A percentile compares a stretch with the other conserved stretches of the same genome.
Evolutionary conservation across 1,140 invertebrate genomes (phyloP).

Genomic region (Cydia pomonella): DNA sequence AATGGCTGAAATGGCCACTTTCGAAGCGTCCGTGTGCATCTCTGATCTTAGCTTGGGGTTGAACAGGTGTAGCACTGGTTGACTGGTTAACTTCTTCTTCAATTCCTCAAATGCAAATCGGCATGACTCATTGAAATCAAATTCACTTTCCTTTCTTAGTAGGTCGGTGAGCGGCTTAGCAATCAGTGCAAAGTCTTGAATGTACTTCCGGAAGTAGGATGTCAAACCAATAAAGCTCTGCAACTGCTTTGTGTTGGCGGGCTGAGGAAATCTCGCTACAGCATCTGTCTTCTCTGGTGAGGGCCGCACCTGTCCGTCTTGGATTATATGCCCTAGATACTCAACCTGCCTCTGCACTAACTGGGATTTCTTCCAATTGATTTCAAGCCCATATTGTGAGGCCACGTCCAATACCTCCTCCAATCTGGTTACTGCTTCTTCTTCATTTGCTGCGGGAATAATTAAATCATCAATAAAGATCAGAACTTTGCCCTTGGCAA

Average conservation of each 20-base stretch:
- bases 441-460: too few species aligned
- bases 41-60: constrained; percentile 5
- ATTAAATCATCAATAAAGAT: too few species aligned
- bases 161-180: constrained; percentile 28
- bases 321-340: too few species aligned
- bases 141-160: not conserved
- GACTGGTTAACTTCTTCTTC: not conserved
- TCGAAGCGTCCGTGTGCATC: constrained; percentile 34
- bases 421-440: too few species aligned
- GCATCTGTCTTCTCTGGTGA: constrained; percentile 29
- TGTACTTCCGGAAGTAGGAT: constrained; percentile 33
- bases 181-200: constrained; percentile 26
- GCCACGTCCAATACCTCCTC: too few species aligned
- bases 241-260: constrained; percentile 17
- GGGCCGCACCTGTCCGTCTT: too few species aligned
- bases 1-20: constrained; percentile 45
- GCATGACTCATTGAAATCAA: not conserved
- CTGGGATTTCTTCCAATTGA: too few species aligned
- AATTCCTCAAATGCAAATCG: not conserved
- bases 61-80: not conserved
- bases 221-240: constrained; percentile 21
- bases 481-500: too few species aligned
- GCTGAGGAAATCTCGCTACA: constrained; percentile 13
- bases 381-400: too few species aligned
- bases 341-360: too few species aligned